Evolutionary conservation across 2,888 invertebrate species (phyloP).

Genomic region (Cactoblastis cactorum): DNA sequence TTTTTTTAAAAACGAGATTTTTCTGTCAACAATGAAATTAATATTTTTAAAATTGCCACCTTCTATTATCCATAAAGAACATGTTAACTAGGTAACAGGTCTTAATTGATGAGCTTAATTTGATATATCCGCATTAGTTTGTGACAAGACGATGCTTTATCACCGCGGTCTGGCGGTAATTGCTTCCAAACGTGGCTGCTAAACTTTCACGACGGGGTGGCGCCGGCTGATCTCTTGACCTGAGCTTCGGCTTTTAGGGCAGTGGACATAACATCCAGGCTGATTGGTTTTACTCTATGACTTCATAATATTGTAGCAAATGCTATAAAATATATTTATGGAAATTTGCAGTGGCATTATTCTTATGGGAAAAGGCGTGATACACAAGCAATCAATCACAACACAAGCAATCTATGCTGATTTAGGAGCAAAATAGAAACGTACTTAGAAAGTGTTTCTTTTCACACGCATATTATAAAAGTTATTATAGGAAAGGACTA

Average conservation of each 20-base stretch:
- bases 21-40: no score
- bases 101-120: not conserved
- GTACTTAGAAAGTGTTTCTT: no score
- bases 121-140: not conserved
- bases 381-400: no score
- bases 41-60: no score
- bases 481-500: no score
- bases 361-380: no score
- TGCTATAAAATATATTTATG: not conserved
- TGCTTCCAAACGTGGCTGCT: slow-evolving; percentile 1
- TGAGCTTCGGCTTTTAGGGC: not conserved
- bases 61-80: no score
- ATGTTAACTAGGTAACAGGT: not conserved
- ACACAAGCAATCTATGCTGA: no score
- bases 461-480: no score
- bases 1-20: no score
- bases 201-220: slow-evolving; percentile 3
- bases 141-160: not conserved
- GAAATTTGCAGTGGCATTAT: not conserved
- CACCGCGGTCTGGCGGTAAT: not conserved
- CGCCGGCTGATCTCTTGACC: slow-evolving; percentile 1
- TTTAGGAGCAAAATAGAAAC: no score
- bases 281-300: not conserved
- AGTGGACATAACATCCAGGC: not conserved
- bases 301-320: not conserved